A percentile compares a stretch with the other conserved stretches of the same genome.
These are phyloP conservation scores for Phyllostomus discolor DNA, from an alignment of 2,113 vertebrate species.

Conservation along the genomic window DNA sequence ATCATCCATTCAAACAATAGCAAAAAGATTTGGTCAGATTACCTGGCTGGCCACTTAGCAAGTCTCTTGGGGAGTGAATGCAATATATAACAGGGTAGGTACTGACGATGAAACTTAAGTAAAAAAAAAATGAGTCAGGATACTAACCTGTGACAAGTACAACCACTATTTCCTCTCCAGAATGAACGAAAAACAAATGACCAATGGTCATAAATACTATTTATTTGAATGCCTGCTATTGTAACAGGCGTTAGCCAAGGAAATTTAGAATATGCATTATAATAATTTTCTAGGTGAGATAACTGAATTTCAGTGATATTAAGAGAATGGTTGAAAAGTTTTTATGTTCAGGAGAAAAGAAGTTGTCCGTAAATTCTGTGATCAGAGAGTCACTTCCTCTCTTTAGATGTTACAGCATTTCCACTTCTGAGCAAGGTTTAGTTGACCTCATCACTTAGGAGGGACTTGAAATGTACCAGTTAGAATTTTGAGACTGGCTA, in stretches of 20 bases:
- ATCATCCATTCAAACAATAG: background rate
- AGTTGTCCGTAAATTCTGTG: background rate
- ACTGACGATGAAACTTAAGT: background rate
- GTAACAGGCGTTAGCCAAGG: background rate
- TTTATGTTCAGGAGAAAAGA: background rate
- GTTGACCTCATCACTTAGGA: background rate
- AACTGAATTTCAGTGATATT: conserved; percentile 1
- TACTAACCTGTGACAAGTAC: background rate
- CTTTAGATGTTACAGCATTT: background rate
- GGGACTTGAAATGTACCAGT: background rate
- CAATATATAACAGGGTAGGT: background rate
- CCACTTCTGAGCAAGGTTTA: background rate
- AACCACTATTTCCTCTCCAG: background rate
- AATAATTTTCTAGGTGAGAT: conserved; percentile 8
- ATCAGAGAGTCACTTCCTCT: background rate
- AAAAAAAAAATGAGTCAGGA: background rate
- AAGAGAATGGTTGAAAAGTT: conserved; percentile 4
- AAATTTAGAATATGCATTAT: background rate
- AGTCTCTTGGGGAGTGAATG: background rate
- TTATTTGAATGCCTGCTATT: background rate
- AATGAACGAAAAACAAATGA: conserved; percentile 5
- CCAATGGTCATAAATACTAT: background rate
- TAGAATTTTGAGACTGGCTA: background rate
- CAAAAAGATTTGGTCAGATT: background rate
- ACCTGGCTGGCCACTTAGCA: background rate